Percentiles rank a stretch among this genome's conserved stretches.
phyloP scores from a whole-genome alignment of 2,888 invertebrate genomes.

The Ashinkailepas kermadecensis region DNA sequence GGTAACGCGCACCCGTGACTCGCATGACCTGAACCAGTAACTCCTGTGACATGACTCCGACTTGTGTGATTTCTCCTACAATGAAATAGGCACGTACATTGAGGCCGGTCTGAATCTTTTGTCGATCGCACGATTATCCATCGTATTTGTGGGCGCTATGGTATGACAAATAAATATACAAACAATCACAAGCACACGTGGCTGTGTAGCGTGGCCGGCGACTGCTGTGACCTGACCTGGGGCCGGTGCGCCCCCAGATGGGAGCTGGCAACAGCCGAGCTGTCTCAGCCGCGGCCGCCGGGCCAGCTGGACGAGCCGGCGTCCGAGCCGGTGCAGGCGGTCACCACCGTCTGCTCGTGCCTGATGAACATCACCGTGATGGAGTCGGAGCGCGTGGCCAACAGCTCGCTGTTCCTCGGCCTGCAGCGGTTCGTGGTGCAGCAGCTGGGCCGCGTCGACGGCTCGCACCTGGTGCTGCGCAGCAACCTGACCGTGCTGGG shows the following conservation, averaged over 20 bases:
- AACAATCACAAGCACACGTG: too few relatives aligned
- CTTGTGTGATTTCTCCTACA: too few relatives aligned
- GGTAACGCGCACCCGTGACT: too few relatives aligned
- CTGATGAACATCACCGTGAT: slow-evolving; percentile 87
- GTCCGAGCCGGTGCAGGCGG: slow-evolving; percentile 63
- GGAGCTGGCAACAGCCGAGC: background rate
- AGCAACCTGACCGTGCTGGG: slow-evolving; percentile 79
- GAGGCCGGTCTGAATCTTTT: too few relatives aligned
- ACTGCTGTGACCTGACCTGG: too few relatives aligned
- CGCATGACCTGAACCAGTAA: too few relatives aligned
- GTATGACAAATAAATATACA: too few relatives aligned
- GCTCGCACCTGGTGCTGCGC: slow-evolving; percentile 61
- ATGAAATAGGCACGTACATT: too few relatives aligned
- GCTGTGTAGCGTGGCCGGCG: too few relatives aligned
- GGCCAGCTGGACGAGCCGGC: slow-evolving; percentile 27
- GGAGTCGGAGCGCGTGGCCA: slow-evolving; percentile 73
- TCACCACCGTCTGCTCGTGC: slow-evolving; percentile 82
- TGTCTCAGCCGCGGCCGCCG: slow-evolving; percentile 23
- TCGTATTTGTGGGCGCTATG: too few relatives aligned
- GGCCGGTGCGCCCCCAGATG: background rate
- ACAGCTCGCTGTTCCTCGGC: slow-evolving; percentile 65
- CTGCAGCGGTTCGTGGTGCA: slow-evolving; percentile 64
- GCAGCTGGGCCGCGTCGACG: slow-evolving; percentile 31
- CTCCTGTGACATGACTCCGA: too few relatives aligned
- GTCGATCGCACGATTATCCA: too few relatives aligned